These are phyloP conservation scores for Peromyscus maniculatus DNA, from an alignment of 2,113 vertebrate genomes.

Conservation along the genomic window DNA sequence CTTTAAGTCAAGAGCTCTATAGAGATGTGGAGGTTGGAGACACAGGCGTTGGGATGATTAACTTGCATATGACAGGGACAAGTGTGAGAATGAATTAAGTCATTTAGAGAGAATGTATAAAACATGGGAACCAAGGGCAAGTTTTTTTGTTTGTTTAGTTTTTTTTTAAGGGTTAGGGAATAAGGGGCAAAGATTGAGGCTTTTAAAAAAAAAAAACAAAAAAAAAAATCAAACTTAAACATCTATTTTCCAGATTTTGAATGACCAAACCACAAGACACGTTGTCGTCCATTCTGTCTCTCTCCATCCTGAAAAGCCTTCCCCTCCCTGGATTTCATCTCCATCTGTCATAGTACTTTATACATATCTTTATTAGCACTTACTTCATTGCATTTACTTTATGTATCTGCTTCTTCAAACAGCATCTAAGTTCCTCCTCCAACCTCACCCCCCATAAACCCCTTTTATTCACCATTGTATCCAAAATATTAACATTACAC, in stretches of 20 bases:
- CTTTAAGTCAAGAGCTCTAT: not conserved
- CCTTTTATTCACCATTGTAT: conserved; percentile 8
- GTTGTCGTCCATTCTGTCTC: not conserved
- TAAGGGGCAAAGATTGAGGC: not conserved
- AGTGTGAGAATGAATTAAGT: not conserved
- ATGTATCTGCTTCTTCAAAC: conserved; percentile 39
- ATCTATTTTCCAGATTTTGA: conserved; percentile 46
- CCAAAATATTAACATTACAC: not conserved
- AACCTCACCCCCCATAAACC: not conserved
- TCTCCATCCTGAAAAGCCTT: conserved; percentile 4
- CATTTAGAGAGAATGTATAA: not conserved
- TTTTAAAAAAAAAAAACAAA: not conserved
- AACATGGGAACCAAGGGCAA: conserved; percentile 28
- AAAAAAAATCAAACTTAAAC: not conserved
- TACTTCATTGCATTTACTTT: conserved; percentile 49
- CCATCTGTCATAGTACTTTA: conserved; percentile 18
- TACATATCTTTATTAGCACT: conserved; percentile 53
- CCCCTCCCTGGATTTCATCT: conserved; percentile 41
- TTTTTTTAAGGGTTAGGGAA: not conserved
- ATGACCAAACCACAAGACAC: not conserved
- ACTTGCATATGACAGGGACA: not conserved
- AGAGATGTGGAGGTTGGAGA: not conserved
- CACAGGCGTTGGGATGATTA: not conserved
- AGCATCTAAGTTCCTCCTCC: not conserved
- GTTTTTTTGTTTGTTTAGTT: not conserved